Percentiles rank a stretch among this genome's conserved stretches.
phyloP scores from a whole-genome alignment of 2,113 vertebrate species.

The Nycticorax nycticorax region DNA sequence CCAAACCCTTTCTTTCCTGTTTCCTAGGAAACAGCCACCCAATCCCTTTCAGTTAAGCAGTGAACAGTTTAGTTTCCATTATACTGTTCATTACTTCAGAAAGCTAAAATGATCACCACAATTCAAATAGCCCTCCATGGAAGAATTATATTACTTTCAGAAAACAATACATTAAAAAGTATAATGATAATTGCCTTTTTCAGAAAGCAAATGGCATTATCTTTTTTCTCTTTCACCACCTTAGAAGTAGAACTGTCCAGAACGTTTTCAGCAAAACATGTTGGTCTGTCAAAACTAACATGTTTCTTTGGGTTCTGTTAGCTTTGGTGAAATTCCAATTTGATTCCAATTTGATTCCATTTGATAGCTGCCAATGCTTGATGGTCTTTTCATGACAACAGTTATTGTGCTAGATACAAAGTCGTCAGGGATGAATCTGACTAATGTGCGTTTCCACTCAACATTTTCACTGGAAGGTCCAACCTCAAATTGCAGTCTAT shows the following conservation, averaged over 20 bases:
- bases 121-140: neutral
- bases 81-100: neutral
- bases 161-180: neutral
- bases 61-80: conserved; percentile 9
- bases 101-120: neutral
- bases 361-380: neutral
- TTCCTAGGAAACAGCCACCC: conserved; percentile 35
- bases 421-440: neutral
- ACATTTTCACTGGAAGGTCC: neutral
- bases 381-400: neutral
- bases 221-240: neutral
- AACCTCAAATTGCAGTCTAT: neutral
- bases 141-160: neutral
- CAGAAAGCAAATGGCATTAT: neutral
- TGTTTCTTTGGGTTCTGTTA: neutral
- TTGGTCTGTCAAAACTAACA: neutral
- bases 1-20: conserved; percentile 14
- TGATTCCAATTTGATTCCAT: too few relatives aligned
- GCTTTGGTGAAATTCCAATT: neutral
- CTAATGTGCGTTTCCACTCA: neutral
- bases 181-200: neutral
- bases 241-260: neutral
- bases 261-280: neutral
- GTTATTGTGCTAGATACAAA: neutral
- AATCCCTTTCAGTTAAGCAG: neutral